Evolutionary conservation across 2,797 vertebrate genomes (phyloP).

Genomic region (Siniperca scherzeri): DNA sequence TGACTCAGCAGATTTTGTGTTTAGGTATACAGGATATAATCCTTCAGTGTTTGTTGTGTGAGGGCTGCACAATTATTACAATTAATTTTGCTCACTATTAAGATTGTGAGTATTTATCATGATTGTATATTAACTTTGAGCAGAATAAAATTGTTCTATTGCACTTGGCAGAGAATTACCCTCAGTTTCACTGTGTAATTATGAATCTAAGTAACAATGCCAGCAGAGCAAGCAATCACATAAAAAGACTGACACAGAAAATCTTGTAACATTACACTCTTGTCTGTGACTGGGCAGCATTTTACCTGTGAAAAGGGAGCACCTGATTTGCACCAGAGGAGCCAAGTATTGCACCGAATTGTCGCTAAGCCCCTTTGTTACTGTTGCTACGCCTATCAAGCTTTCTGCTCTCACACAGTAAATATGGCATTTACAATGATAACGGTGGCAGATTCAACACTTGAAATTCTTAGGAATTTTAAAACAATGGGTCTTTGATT

Average conservation of each 20-base stretch:
- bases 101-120: background rate
- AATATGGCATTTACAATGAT: background rate
- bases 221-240: background rate
- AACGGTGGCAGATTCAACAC: background rate
- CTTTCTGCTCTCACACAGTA: background rate
- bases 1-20: constrained; percentile 95
- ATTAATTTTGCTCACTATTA: background rate
- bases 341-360: too few species aligned
- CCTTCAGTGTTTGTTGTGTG: constrained; percentile 6
- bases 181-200: background rate
- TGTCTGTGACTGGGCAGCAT: background rate
- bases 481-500: background rate
- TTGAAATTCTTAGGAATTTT: background rate
- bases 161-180: background rate
- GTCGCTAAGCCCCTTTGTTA: background rate
- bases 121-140: background rate
- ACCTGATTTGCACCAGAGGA: too few species aligned
- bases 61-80: constrained; percentile 7
- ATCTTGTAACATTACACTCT: background rate
- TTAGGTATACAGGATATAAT: constrained; percentile 86
- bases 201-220: background rate
- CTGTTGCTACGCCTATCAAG: background rate
- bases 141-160: background rate
- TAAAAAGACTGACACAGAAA: background rate
- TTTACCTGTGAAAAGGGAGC: too few species aligned